Evolutionary conservation across 2,113 vertebrate genomes (phyloP), one percentile per base, ranked within the genome.

Genomic region (Andinoacara biseriatus): DNA sequence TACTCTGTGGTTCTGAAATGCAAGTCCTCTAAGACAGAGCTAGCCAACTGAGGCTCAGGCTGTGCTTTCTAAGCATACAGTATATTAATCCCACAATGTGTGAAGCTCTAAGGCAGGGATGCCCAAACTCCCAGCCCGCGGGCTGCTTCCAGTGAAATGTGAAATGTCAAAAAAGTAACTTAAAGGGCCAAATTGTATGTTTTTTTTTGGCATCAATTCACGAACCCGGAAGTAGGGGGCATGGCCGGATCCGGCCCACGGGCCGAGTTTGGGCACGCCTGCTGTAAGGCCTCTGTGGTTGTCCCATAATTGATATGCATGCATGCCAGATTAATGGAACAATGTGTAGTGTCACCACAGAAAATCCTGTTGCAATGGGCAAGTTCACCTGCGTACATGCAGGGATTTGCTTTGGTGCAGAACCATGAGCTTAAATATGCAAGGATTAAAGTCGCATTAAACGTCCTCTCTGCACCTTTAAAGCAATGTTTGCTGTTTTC

Each of bases 351-450:
- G 13, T 43, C 22, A 35, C 31, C 10, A 72, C 43, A 0, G 65
- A 72, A 72, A 72, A 20, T 2, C 3, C 9, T 49, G 17, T 69
- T 52, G 43, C 24, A 31, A 54, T 31, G 67, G 46, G 46, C 1
- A 0, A 0, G 2, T 72, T 72, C 67, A 54, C 1, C 26, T 18
- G 1, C 26, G 29, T 31, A 13, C 43, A 52, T 1, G 13, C 65
- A 52, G 43, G 65, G 43, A 52, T 8, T 20, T 31, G 17, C 65
- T 31, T 72, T 52, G 17, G 43, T 20, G 5, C 46, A 52, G 49
- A 52, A 18, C 24, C 5, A 8, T 72, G 11, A n/a, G 11, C 46
- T 14, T 72, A 72, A n/a, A 46, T 22, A 3, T 43, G 20, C 24
- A 29, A 9, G 2, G 20, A 35, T 56, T 56, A 56, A 74, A 56